Base-by-base conservation (phyloP, 2,797 vertebrate species). In the Halcyon badia region DNA sequence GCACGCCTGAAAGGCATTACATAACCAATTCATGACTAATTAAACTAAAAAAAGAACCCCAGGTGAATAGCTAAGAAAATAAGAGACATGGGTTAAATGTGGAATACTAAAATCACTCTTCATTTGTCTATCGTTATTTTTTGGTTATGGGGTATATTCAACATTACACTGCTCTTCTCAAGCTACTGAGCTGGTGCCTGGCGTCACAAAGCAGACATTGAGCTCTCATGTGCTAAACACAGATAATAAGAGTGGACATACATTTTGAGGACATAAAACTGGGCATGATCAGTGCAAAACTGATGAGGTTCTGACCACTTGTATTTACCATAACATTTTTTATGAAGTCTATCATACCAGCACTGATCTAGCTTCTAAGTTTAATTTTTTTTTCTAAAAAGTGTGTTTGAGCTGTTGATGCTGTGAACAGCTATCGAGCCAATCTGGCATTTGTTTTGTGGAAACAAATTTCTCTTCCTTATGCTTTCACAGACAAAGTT, bases 21-120 rank as follows among this genome's bases (percentile, higher is more conserved):
- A 26, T 87, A 94, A 96, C 64, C 83, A 72, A 15, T 79, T 35
- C 4, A 84, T 79, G 73, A 94, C 94, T 95, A 89, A 93, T 89
- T 92, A 39, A 90, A 86, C 31, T 69, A 42, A 83, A 90, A 81
- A 79, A 57, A 39, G 10, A 49, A 65, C 6, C 51, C 9, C 26
- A 70, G 61, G 5, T 51, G 42, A 88, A 69, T 35, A 88, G 68
- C 69, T 75, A 85, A 83, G 69, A 95, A 94, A 87, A 58, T 35
- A 87, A 87, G n/a, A 89, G 24, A 57, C 19, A 60, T 19, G 33
- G 20, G 68, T 75, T 79, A 87, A 49, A 85, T 26, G 28, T 51
- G 39, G 18, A 90, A 66, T 19, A 89, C 2, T 25, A 41, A 91
- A 94, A 61, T 81, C 42, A 26, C 25, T 85, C 69, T 49, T 58